Evolutionary conservation across 2,797 vertebrate genomes (phyloP), one percentile per base, ranked within the genome.

Genomic region (Parambassis ranga): DNA sequence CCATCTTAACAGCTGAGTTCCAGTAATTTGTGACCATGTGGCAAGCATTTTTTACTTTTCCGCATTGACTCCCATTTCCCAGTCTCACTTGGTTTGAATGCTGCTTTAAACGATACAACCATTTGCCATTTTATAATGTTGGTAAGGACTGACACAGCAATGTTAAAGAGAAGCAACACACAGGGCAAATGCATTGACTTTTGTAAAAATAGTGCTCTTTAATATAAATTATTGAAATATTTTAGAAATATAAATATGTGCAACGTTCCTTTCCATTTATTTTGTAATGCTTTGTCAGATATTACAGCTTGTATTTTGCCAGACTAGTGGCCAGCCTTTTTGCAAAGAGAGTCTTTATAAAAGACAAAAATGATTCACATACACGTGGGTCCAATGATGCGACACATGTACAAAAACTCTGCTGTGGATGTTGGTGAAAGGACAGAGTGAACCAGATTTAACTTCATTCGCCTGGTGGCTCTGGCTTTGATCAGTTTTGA

Each of bases 161-260:
- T 36, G 39, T 23, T 28, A 48, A 13, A n/a, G 39, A 49, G 28
- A 86, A 81, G 56, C 81, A 85, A 87, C 79, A 92, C 90, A 86
- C 89, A 60, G 24, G 64, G 66, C 79, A 83, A 82, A 71, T 15
- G 62, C 68, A 59, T 77, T 90, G 81, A 81, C 93, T 96, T 94
- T 94, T 95, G 96, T 98, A 98, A 98, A 98, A 97, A 97, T 97
- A 97, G 94, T 95, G 93, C 94, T 95, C 94, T 98, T 99, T 98
- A 99, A 98, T 98, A 99, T 98, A 98, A 98, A 98, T 98, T 98
- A 98, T 90, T 94, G 94, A 95, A 96, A 96, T 94, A 88, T 92
- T 91, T 94, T 96, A 97, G 95, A 98, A 98, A 98, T 98, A 98
- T 98, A 98, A 98, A 99, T 97, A 98, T 97, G 97, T 99, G 97